These are phyloP conservation scores for Heliconius eleuchia DNA, from an alignment of 1,140 invertebrate genomes.

Conservation along the genomic window DNA sequence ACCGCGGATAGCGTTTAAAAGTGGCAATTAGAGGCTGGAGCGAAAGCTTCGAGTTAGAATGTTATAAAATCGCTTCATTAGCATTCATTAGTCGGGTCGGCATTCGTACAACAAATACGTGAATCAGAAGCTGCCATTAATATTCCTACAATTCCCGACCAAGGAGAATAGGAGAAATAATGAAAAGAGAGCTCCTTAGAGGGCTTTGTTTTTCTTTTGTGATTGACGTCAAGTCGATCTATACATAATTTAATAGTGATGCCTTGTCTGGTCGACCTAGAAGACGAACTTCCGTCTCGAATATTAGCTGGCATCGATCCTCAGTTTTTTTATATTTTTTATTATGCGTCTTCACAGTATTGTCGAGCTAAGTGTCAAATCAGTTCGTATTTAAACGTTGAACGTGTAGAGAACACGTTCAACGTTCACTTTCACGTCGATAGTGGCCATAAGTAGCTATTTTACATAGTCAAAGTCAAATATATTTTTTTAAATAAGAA, in stretches of 20 bases:
- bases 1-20: conserved; percentile 14
- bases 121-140: conserved; percentile 28
- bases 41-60: conserved; percentile 25
- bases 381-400: too few species aligned
- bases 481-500: too few species aligned
- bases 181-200: conserved; percentile 7
- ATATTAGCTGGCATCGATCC: not conserved
- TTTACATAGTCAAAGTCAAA: too few species aligned
- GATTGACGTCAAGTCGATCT: conserved; percentile 7
- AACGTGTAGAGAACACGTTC: too few species aligned
- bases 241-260: conserved; percentile 1
- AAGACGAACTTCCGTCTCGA: not conserved
- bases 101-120: conserved; percentile 24
- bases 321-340: not conserved
- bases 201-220: conserved; percentile 9
- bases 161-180: not conserved
- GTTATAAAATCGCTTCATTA: conserved; percentile 28
- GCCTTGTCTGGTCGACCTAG: not conserved
- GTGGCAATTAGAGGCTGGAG: conserved; percentile 17
- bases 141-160: conserved; percentile 24
- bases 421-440: too few species aligned
- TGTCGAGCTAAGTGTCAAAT: too few species aligned
- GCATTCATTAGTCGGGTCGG: conserved; percentile 32
- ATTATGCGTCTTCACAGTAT: not conserved
- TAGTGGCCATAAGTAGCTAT: too few species aligned